These are phyloP conservation scores for Zaprionus tsacasi DNA, from an alignment of 1,140 invertebrate genomes.

Conservation along the genomic window DNA sequence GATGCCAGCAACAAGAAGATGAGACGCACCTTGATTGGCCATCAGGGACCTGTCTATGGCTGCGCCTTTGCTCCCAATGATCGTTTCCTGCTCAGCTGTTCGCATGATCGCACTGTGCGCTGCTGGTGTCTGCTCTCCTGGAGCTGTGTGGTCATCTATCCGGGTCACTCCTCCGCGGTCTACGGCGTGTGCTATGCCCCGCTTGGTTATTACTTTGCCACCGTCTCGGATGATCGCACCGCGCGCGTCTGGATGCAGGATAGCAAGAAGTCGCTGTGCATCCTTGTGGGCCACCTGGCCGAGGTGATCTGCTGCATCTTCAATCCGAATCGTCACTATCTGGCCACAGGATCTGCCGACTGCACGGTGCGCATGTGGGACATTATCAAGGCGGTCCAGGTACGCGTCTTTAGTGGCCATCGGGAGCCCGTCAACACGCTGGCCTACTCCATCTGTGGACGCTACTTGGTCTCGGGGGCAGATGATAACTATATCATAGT, in stretches of 20 bases:
- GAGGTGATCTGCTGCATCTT: constrained; percentile 47
- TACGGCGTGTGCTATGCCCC: constrained; percentile 52
- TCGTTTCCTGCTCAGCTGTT: constrained; percentile 51
- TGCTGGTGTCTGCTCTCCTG: constrained; percentile 63
- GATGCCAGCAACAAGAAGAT: constrained; percentile 27
- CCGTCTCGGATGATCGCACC: constrained; percentile 49
- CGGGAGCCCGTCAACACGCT: constrained; percentile 22
- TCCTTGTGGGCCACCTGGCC: constrained; percentile 53
- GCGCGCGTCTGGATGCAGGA: constrained; percentile 63
- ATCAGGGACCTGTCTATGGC: constrained; percentile 43
- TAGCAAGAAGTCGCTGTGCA: constrained; percentile 17
- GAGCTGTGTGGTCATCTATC: constrained; percentile 61
- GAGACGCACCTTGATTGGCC: constrained; percentile 42
- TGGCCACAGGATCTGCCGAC: constrained; percentile 63
- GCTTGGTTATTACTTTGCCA: constrained; percentile 54
- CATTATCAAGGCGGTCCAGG: constrained; percentile 30
- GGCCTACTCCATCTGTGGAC: constrained; percentile 53
- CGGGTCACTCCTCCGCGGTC: constrained; percentile 37
- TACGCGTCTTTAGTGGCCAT: constrained; percentile 58
- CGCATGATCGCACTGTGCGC: constrained; percentile 51
- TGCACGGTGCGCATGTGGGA: constrained; percentile 61
- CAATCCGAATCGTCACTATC: constrained; percentile 58
- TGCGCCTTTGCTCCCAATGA: constrained; percentile 50
- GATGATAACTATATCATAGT: constrained; percentile 45
- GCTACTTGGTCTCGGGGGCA: constrained; percentile 47